phyloP scores from a whole-genome alignment of 30 jellyfish, hydroid and myxozoan genomes.

The Aurelia aurita region DNA sequence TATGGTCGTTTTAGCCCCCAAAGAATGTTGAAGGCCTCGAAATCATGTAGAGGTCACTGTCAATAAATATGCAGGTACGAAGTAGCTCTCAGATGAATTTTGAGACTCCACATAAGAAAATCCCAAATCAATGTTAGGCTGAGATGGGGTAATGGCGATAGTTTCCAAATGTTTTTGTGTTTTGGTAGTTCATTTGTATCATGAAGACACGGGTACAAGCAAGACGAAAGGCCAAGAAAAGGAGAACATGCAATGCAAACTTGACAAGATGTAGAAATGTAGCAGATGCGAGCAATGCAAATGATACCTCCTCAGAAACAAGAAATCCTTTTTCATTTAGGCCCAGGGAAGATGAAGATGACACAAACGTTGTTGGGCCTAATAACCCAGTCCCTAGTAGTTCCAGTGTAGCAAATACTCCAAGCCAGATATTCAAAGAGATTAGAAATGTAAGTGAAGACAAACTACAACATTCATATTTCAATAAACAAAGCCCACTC shows the following conservation, averaged over 20 bases:
- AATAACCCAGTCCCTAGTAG: constrained; percentile 7
- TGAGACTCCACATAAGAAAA: too few relatives aligned
- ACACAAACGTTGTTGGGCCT: background rate
- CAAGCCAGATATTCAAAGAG: background rate
- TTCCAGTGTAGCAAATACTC: background rate
- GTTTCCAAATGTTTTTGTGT: too few relatives aligned
- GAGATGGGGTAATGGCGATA: too few relatives aligned
- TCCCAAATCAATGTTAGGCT: too few relatives aligned
- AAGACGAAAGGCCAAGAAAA: constrained; percentile 21
- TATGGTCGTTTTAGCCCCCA: too few relatives aligned
- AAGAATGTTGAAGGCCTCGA: too few relatives aligned
- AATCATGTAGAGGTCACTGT: too few relatives aligned
- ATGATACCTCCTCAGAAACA: constrained; percentile 17
- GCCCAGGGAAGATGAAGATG: background rate
- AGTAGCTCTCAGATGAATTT: too few relatives aligned
- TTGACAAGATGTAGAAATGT: background rate
- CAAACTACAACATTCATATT: constrained; percentile 20
- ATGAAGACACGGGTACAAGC: constrained; percentile 18
- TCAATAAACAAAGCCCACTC: constrained; percentile 13
- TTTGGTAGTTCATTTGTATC: background rate
- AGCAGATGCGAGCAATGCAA: background rate
- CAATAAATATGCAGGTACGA: too few relatives aligned
- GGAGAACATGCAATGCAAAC: constrained; percentile 22
- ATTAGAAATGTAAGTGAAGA: constrained; percentile 5
- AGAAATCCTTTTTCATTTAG: background rate